A percentile compares a stretch with the other conserved stretches of the same genome.
Evolutionary conservation across 1,140 invertebrate genomes (phyloP).

Genomic region (Lucilia cuprina): DNA sequence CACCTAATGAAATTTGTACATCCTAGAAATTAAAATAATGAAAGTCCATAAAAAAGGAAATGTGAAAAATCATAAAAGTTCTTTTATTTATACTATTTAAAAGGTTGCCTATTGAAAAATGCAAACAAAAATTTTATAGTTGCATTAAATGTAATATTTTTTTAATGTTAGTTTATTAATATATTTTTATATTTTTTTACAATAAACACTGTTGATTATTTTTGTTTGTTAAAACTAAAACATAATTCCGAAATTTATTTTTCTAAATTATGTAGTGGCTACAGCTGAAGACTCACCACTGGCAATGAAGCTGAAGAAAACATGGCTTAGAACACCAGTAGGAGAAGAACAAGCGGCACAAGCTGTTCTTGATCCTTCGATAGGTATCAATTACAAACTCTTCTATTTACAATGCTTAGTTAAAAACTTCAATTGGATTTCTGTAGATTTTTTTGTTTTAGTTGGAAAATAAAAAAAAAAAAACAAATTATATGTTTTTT

Average conservation of each 20-base stretch:
- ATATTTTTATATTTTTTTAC: neutral
- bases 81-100: too few species aligned
- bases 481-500: neutral
- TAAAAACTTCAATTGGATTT: neutral
- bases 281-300: constrained; percentile 70
- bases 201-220: neutral
- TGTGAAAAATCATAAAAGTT: too few species aligned
- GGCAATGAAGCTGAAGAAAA: constrained; percentile 73
- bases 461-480: constrained; percentile 22
- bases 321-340: constrained; percentile 72
- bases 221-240: neutral
- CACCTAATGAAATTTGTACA: too few species aligned
- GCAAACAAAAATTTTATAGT: too few species aligned
- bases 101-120: too few species aligned
- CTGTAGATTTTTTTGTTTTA: constrained; percentile 19
- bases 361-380: constrained; percentile 69
- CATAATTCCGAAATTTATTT: constrained; percentile 29
- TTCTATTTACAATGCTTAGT: constrained; percentile 35
- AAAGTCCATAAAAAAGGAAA: too few species aligned
- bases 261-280: constrained; percentile 65
- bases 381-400: constrained; percentile 62
- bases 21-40: too few species aligned
- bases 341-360: constrained; percentile 71
- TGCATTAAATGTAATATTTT: too few species aligned
- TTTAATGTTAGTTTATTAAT: too few species aligned